Evolutionary conservation across 2,113 vertebrate species (phyloP).

Genomic region (Silurus glanis): DNA sequence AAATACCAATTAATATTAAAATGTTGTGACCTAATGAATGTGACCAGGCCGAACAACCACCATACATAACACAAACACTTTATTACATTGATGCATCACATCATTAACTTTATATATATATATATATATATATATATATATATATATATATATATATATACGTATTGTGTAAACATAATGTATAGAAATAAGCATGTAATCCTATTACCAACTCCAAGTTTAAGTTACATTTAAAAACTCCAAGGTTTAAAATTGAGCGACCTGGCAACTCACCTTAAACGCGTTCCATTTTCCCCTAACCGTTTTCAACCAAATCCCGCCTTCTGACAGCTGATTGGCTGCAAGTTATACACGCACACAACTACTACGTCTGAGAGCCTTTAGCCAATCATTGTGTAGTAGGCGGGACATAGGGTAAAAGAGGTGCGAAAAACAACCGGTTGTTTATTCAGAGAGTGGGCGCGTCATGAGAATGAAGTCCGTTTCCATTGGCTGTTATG

Average conservation of each 20-base stretch:
- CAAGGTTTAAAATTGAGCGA: neutral
- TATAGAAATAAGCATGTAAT: neutral
- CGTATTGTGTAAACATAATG: neutral
- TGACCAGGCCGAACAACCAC: too few relatives aligned
- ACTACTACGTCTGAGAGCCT: too few relatives aligned
- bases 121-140: neutral
- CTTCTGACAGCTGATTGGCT: neutral
- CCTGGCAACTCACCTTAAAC: neutral
- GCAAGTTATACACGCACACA: too few relatives aligned
- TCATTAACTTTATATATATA: too few relatives aligned
- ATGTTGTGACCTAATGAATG: too few relatives aligned
- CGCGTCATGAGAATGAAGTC: neutral
- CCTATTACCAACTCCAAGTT: neutral
- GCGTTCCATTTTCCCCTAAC: neutral
- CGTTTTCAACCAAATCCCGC: neutral
- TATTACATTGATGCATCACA: too few relatives aligned
- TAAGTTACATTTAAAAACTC: neutral
- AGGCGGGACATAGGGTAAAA: neutral
- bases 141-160: neutral
- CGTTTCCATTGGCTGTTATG: constrained; percentile 29
- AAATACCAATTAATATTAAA: too few relatives aligned
- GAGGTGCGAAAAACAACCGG: neutral
- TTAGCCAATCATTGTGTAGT: neutral
- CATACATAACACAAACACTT: too few relatives aligned
- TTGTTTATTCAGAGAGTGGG: neutral